Percentiles rank a stretch among this genome's conserved stretches.
phyloP scores from a whole-genome alignment of 2,888 invertebrate genomes.

The Nezara viridula region DNA sequence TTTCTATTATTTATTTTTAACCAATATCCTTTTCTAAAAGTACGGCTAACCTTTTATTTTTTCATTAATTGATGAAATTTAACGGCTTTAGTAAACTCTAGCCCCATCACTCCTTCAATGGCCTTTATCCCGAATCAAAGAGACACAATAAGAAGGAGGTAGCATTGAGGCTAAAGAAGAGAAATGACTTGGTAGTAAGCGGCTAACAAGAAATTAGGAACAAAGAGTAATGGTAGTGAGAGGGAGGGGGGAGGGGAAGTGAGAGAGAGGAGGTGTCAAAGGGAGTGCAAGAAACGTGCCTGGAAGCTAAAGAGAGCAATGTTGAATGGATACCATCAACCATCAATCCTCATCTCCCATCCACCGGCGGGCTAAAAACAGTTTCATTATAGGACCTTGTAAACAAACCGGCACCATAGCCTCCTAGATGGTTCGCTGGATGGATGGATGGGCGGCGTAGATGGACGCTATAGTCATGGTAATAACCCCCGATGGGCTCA shows the following conservation, averaged over 20 bases:
- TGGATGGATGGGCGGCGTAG: background rate
- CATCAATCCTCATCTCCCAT: conserved; percentile 8
- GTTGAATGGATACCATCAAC: background rate
- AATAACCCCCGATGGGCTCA: background rate
- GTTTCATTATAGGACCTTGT: conserved; percentile 34
- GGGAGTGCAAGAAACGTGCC: conserved; percentile 23
- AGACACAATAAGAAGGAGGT: conserved; percentile 10
- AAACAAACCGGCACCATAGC: background rate
- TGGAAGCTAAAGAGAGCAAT: background rate
- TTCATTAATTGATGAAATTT: background rate
- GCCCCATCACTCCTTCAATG: background rate
- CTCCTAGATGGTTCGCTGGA: background rate
- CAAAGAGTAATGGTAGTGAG: conserved; percentile 23
- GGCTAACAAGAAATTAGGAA: conserved; percentile 41
- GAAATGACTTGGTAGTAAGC: conserved; percentile 6
- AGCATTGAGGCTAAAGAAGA: conserved; percentile 38
- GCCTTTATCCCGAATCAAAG: background rate
- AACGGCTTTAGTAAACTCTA: background rate
- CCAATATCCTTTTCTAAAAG: too few species aligned
- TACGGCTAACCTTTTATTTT: too few species aligned
- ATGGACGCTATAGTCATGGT: background rate
- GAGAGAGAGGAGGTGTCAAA: background rate
- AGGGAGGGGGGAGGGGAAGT: too few species aligned
- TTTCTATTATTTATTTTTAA: too few species aligned
- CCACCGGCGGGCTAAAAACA: background rate